Evolutionary conservation across 2,797 vertebrate species (phyloP).

Genomic region (Hoplostethus mediterraneus): DNA sequence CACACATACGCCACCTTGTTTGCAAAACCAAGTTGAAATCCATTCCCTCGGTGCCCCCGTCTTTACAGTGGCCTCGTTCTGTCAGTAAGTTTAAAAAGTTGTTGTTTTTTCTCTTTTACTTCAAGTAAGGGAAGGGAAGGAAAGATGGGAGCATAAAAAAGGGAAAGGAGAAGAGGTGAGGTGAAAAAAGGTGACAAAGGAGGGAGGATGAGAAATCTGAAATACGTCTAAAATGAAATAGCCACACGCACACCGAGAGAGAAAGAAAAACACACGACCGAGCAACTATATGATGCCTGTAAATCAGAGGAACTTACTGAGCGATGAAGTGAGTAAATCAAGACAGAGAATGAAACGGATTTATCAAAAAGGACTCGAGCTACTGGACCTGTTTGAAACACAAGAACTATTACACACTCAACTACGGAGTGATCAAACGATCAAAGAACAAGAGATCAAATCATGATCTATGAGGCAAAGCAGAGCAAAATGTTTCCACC

Average conservation of each 20-base stretch:
- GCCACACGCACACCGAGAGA: too few species aligned
- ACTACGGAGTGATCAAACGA: background rate
- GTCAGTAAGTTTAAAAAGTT: background rate
- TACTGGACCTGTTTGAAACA: background rate
- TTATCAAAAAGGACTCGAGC: background rate
- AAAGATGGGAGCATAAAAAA: too few species aligned
- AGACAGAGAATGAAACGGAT: background rate
- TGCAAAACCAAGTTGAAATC: background rate
- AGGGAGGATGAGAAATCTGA: background rate
- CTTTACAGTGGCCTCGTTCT: constrained; percentile 19
- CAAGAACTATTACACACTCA: background rate
- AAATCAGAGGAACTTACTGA: too few species aligned
- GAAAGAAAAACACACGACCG: background rate
- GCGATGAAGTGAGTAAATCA: background rate
- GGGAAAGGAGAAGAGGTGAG: background rate
- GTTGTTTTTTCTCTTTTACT: background rate
- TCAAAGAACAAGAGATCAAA: background rate
- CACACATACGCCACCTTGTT: background rate
- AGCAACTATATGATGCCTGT: background rate
- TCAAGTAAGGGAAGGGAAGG: background rate
- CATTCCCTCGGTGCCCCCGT: background rate
- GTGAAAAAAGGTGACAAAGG: background rate
- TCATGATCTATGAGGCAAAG: background rate
- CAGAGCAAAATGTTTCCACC: too few species aligned
- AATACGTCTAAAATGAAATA: too few species aligned